Percentiles rank a stretch among this genome's conserved stretches.
phyloP scores from a whole-genome alignment of 2,113 vertebrate genomes.

The Rhinopomastus cyanomelas region DNA sequence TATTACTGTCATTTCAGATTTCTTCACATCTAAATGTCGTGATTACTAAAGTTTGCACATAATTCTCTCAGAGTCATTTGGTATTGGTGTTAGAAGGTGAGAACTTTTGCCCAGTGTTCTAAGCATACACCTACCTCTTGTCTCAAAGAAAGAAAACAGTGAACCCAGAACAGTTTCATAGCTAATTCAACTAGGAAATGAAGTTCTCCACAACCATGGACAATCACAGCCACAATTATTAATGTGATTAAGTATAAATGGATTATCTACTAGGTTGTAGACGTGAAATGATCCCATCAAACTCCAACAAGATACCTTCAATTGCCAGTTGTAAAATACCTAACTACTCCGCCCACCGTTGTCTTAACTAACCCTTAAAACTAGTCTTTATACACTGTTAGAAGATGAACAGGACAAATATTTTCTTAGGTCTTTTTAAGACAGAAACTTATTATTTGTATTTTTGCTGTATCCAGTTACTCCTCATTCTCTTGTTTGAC shows the following conservation, averaged over 20 bases:
- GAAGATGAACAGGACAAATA: not conserved
- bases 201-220: not conserved
- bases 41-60: constrained; percentile 15
- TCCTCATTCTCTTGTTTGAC: not conserved
- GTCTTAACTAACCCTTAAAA: not conserved
- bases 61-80: not conserved
- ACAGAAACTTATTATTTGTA: accelerated
- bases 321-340: not conserved
- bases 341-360: not conserved
- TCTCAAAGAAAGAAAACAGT: not conserved
- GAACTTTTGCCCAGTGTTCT: not conserved
- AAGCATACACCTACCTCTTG: not conserved
- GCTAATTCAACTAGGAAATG: not conserved
- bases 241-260: not conserved
- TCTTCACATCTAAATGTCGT: constrained; percentile 4
- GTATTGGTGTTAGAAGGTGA: not conserved
- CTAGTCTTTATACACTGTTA: not conserved
- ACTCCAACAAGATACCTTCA: not conserved
- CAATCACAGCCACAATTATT: not conserved
- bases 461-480: not conserved
- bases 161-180: not conserved
- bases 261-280: not conserved
- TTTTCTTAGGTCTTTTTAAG: not conserved
- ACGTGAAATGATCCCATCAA: not conserved
- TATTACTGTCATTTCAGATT: constrained; percentile 56